A percentile compares a stretch with the other conserved stretches of the same genome.
Conservation (phyloP, 2,888 invertebrate species). For the Schizotus pectinicornis region DNA sequence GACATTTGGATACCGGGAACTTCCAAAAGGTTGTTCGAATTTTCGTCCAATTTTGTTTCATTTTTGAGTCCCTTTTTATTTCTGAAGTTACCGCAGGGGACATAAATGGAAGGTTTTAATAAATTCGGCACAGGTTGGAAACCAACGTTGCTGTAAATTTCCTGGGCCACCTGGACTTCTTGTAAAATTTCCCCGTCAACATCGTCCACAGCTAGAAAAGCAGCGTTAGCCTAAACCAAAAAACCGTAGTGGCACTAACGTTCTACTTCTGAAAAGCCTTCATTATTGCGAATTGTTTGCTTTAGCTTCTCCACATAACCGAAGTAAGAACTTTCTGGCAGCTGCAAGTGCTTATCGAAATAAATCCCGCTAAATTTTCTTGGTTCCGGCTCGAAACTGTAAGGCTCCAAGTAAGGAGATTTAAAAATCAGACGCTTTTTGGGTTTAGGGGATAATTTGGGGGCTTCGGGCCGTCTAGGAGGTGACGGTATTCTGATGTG, state of each 20-base stretch:
- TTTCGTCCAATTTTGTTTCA: constrained; percentile 8
- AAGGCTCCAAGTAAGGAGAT: constrained; percentile 52
- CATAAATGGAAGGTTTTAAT: constrained; percentile 36
- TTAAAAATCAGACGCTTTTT: constrained; percentile 35
- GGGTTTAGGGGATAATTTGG: constrained; percentile 14
- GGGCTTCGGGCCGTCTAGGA: constrained; percentile 31
- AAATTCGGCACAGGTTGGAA: constrained; percentile 27
- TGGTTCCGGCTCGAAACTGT: constrained; percentile 35
- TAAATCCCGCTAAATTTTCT: constrained; percentile 45
- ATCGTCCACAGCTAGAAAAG: background rate
- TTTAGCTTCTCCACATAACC: constrained; percentile 43
- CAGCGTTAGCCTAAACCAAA: background rate
- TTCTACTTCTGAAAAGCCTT: no score
- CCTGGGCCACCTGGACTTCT: constrained; percentile 39
- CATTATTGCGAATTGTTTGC: background rate
- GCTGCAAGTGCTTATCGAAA: constrained; percentile 46
- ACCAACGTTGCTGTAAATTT: constrained; percentile 32
- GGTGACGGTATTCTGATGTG: constrained; percentile 58
- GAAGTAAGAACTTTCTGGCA: constrained; percentile 53
- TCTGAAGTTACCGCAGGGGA: constrained; percentile 25
- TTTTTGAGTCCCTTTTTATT: background rate
- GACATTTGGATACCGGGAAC: no score
- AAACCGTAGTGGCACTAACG: background rate
- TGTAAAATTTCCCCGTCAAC: constrained; percentile 10
- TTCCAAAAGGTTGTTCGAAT: background rate